Conservation (phyloP, 2,888 invertebrate genomes). For the Cremastobaeus sp. region DNA sequence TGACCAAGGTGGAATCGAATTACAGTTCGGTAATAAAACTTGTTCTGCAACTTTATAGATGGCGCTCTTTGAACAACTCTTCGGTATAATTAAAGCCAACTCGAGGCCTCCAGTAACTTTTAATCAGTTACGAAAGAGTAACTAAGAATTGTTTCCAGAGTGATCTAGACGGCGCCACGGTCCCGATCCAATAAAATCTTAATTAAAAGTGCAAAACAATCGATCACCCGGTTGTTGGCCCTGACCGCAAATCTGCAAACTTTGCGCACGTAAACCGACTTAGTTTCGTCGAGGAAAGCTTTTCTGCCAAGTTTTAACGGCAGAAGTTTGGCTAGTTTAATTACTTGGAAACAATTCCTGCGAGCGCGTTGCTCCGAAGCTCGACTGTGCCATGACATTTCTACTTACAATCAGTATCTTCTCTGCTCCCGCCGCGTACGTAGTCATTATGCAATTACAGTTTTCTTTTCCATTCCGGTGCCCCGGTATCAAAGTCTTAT, state of each 20-base stretch:
- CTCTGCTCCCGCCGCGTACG: conserved; percentile 27
- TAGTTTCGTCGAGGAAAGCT: conserved; percentile 36
- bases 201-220: conserved; percentile 28
- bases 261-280: conserved; percentile 63
- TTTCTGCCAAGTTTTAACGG: conserved; percentile 72
- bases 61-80: too few relatives aligned
- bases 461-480: too few relatives aligned
- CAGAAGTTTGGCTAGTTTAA: conserved; percentile 76
- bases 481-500: too few relatives aligned
- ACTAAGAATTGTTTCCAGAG: background rate
- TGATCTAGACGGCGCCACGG: conserved; percentile 1
- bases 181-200: background rate
- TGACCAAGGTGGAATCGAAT: too few relatives aligned
- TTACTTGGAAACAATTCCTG: conserved; percentile 77
- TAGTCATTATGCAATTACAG: conserved; percentile 22
- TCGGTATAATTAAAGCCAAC: too few relatives aligned
- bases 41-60: too few relatives aligned
- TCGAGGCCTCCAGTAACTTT: too few relatives aligned
- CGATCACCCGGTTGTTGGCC: conserved; percentile 51
- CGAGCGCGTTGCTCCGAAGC: conserved; percentile 46
- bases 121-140: background rate
- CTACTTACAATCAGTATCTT: conserved; percentile 30
- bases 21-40: too few relatives aligned
- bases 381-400: conserved; percentile 39
- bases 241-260: conserved; percentile 65